Evolutionary conservation across 2,888 invertebrate species (phyloP).

Genomic region (Athrips mouffetella): DNA sequence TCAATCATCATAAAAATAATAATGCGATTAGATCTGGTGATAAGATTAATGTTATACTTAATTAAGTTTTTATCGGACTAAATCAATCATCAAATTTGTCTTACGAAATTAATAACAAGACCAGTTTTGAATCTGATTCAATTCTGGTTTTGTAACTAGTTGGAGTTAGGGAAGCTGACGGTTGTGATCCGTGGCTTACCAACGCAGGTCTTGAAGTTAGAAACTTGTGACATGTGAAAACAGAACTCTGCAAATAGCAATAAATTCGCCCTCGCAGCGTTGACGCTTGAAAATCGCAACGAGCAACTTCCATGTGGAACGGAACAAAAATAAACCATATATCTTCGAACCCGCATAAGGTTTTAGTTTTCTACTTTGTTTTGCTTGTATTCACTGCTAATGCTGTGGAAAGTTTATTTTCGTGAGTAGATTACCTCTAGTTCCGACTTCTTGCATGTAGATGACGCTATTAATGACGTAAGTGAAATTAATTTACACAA

Average conservation of each 20-base stretch:
- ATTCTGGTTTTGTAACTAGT: constrained; percentile 4
- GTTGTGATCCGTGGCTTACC: constrained; percentile 2
- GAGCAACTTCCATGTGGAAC: constrained; percentile 57
- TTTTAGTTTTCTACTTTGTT: constrained; percentile 37
- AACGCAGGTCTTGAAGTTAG: constrained; percentile 19
- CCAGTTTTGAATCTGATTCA: not conserved
- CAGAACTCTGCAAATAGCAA: constrained; percentile 67
- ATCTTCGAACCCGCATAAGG: constrained; percentile 54
- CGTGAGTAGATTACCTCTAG: constrained; percentile 1
- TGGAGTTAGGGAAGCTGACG: not conserved
- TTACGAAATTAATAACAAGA: constrained; percentile 7
- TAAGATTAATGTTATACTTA: constrained; percentile 9
- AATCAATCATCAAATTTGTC: constrained; percentile 9
- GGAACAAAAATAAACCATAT: constrained; percentile 68
- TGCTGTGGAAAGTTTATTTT: constrained; percentile 11
- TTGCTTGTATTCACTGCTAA: constrained; percentile 21
- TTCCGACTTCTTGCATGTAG: constrained; percentile 4
- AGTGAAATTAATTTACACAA: not conserved
- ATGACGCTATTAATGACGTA: constrained; percentile 5
- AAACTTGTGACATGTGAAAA: constrained; percentile 60
- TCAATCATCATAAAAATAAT: constrained; percentile 8
- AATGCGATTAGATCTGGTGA: constrained; percentile 6
- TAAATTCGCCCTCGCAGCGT: constrained; percentile 65
- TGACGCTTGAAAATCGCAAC: constrained; percentile 66
- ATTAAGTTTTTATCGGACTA: constrained; percentile 8